These are phyloP conservation scores for Egretta garzetta DNA, from an alignment of 2,113 vertebrate species.

Conservation along the genomic window DNA sequence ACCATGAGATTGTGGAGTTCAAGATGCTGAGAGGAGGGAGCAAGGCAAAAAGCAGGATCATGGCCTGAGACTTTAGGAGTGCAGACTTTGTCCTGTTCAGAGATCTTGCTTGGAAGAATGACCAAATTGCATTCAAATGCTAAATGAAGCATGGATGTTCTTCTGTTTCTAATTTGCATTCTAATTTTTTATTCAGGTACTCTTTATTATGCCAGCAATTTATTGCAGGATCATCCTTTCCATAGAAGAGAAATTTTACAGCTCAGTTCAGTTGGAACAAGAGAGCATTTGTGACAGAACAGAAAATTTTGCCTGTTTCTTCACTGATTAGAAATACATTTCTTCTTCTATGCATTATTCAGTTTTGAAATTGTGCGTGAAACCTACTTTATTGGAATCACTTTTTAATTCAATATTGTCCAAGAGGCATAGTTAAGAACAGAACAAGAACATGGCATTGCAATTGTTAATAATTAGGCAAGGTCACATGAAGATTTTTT, in stretches of 20 bases:
- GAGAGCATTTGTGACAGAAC: not conserved
- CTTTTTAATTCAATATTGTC: not conserved
- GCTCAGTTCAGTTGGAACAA: not conserved
- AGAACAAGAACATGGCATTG: not conserved
- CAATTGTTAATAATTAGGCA: not conserved
- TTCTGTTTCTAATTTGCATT: not conserved
- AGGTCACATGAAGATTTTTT: not conserved
- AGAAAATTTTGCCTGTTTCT: not conserved
- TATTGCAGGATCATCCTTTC: not conserved
- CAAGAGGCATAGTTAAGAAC: not conserved
- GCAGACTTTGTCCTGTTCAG: not conserved
- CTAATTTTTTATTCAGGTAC: not conserved
- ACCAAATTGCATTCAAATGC: not conserved
- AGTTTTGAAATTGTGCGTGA: not conserved
- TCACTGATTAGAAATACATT: not conserved
- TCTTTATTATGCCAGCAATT: not conserved
- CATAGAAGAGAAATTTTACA: not conserved
- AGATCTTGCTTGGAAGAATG: not conserved
- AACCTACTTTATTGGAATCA: not conserved
- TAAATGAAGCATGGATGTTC: not conserved
- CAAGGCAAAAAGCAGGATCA: not conserved
- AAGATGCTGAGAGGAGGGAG: not conserved
- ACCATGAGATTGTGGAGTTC: not conserved
- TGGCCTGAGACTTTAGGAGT: not conserved
- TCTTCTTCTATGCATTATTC: not conserved